These are phyloP conservation scores for Calephelis virginiensis DNA, from an alignment of 1,140 invertebrate genomes.

Conservation along the genomic window DNA sequence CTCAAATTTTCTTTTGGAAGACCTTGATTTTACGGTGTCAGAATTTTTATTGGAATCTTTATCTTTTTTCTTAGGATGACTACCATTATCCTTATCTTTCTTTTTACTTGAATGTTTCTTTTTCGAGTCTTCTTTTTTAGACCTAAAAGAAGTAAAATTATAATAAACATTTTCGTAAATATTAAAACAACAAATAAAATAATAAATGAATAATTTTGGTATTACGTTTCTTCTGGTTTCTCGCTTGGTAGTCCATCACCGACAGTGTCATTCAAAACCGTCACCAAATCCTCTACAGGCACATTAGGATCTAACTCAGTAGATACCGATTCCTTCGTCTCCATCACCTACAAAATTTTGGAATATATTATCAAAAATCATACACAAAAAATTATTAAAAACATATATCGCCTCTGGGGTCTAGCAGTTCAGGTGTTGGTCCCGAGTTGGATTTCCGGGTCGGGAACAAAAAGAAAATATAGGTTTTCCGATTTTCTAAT, in stretches of 20 bases:
- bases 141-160: conserved; percentile 26
- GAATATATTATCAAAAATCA: not conserved
- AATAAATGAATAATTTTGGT: not conserved
- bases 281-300: conserved; percentile 82
- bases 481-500: no score
- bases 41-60: conserved; percentile 55
- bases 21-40: conserved; percentile 53
- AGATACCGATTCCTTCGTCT: conserved; percentile 78
- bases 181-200: not conserved
- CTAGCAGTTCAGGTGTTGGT: no score
- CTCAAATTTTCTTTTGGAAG: conserved; percentile 52
- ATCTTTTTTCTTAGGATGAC: conserved; percentile 51
- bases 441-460: no score
- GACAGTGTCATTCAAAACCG: conserved; percentile 78
- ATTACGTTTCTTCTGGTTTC: conserved; percentile 52
- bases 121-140: conserved; percentile 32
- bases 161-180: not conserved
- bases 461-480: no score
- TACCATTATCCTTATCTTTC: conserved; percentile 49
- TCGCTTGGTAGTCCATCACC: conserved; percentile 51
- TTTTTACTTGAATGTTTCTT: conserved; percentile 42
- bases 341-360: conserved; percentile 70
- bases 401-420: not conserved
- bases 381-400: not conserved
- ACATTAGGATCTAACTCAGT: conserved; percentile 81